Percentiles rank a stretch among this genome's conserved stretches.
These are phyloP conservation scores for Limnephilus rhombicus DNA, from an alignment of 2,888 invertebrate species.

Conservation along the genomic window DNA sequence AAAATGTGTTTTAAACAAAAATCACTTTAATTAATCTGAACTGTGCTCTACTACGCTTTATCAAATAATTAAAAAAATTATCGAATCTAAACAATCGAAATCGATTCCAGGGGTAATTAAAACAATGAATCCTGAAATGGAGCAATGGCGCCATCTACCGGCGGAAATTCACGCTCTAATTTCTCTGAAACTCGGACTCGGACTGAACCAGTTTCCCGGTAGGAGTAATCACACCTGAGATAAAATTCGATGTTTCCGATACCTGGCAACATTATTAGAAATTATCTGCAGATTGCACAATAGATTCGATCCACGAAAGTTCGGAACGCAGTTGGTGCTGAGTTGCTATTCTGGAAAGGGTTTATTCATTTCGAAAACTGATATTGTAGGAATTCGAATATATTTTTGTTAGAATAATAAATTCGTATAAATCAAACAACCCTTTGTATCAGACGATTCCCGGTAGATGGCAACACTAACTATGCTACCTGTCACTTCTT, in stretches of 20 bases:
- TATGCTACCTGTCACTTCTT: too few relatives aligned
- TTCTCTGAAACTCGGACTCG: neutral
- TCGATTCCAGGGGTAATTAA: neutral
- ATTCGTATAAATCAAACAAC: too few relatives aligned
- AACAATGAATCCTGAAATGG: neutral
- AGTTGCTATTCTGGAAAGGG: neutral
- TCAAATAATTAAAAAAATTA: neutral
- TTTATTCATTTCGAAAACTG: neutral
- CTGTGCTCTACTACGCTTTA: neutral
- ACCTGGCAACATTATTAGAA: neutral
- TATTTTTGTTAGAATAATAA: too few relatives aligned
- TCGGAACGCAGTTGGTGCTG: neutral
- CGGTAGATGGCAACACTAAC: too few relatives aligned
- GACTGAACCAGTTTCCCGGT: neutral
- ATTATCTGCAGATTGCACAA: neutral
- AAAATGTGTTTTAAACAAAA: too few relatives aligned
- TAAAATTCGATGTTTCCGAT: neutral
- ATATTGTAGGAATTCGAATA: neutral
- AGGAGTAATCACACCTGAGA: neutral
- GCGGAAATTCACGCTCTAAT: neutral
- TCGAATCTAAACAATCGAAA: neutral
- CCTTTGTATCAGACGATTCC: too few relatives aligned
- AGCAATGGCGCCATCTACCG: neutral
- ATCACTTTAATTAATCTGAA: neutral
- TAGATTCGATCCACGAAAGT: neutral